Evolutionary conservation across 2,888 invertebrate species (phyloP).

Genomic region (Drosophila vallismaia): DNA sequence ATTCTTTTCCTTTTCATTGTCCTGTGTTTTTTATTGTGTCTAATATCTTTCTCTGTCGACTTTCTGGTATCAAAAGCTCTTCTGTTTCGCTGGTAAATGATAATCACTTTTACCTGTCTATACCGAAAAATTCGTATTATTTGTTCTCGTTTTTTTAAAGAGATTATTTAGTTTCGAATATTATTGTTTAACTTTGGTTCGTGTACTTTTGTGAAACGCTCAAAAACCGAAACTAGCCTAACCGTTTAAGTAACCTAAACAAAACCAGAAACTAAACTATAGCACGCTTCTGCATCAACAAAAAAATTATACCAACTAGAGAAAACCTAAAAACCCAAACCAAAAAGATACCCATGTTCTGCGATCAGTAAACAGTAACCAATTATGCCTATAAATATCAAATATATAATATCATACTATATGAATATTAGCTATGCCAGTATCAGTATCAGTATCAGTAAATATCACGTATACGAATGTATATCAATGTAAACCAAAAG

Average conservation of each 20-base stretch:
- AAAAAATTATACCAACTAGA: conserved; percentile 44
- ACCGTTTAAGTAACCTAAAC: conserved; percentile 69
- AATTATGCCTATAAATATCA: conserved; percentile 59
- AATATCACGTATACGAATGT: conserved; percentile 75
- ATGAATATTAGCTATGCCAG: conserved; percentile 74
- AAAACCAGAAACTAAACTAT: conserved; percentile 70
- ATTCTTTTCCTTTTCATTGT: conserved; percentile 22
- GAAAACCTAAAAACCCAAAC: conserved; percentile 38
- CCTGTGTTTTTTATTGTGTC: conserved; percentile 35
- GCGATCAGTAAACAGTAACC: conserved; percentile 72
- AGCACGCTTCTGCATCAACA: conserved; percentile 83
- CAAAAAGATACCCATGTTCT: conserved; percentile 67
- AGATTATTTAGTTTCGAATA: conserved; percentile 27
- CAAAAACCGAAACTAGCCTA: conserved; percentile 77
- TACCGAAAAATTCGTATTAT: conserved; percentile 1
- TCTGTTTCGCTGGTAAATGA: conserved; percentile 27
- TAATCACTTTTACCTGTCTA: conserved; percentile 17
- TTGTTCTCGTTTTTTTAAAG: conserved; percentile 19
- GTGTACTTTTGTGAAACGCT: conserved; percentile 71
- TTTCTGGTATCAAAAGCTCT: conserved; percentile 38
- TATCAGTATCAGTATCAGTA: conserved; percentile 75
- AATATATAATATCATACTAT: conserved; percentile 44
- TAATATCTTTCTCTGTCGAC: conserved; percentile 36
- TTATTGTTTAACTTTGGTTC: conserved; percentile 44
- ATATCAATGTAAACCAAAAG: conserved; percentile 66